A percentile compares a stretch with the other conserved stretches of the same genome.
Conservation (phyloP, 2,888 invertebrate genomes). For the Trachelus troglodyta region DNA sequence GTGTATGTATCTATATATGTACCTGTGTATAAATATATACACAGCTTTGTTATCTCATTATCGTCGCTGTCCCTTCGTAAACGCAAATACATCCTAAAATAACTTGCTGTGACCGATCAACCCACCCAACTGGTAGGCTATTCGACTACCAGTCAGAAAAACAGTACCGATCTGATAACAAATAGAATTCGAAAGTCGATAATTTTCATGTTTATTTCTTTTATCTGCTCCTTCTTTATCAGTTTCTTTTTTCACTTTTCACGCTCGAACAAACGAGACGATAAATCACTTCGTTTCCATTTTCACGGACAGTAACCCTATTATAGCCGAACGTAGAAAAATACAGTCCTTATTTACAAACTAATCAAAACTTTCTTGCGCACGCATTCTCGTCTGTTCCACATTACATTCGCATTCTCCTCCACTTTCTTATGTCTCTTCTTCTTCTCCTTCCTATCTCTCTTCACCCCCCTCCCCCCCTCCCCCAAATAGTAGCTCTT, state of each 20-base stretch:
- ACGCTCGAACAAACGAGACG: not conserved
- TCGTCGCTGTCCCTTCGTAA: not conserved
- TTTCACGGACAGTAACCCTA: not conserved
- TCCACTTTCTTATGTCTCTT: too few species aligned
- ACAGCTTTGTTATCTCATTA: not conserved
- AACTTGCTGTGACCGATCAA: not conserved
- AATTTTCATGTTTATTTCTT: not conserved
- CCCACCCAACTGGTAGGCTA: not conserved
- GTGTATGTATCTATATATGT: not conserved
- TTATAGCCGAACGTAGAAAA: slow-evolving; percentile 48
- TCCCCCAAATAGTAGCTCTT: not conserved
- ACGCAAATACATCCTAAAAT: not conserved
- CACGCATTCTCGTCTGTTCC: not conserved
- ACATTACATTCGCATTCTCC: too few species aligned
- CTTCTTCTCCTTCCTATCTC: not conserved
- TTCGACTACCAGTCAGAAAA: not conserved
- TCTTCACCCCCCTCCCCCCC: not conserved
- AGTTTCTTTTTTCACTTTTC: not conserved
- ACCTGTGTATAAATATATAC: not conserved
- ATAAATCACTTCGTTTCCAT: not conserved
- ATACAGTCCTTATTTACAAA: slow-evolving; percentile 55
- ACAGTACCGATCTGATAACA: not conserved
- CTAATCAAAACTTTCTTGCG: slow-evolving; percentile 17
- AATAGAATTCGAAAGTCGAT: not conserved
- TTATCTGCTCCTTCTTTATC: not conserved